Percentiles rank a stretch among this genome's conserved stretches.
These are phyloP conservation scores for Stictocephala bisonia DNA, from an alignment of 2,888 invertebrate species.

Conservation along the genomic window DNA sequence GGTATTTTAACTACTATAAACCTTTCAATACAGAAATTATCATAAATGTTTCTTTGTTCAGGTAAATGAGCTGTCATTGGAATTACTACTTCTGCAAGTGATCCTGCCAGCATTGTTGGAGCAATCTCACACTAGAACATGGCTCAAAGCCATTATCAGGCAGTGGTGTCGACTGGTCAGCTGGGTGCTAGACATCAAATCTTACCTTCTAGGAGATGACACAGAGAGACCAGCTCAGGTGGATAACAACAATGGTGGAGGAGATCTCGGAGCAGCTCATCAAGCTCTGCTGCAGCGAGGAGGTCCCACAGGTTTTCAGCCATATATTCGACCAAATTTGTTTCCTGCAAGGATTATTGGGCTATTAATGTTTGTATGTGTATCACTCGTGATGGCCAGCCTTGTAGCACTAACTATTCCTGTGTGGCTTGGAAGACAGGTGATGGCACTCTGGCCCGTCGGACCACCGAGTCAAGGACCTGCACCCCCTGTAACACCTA, in stretches of 20 bases:
- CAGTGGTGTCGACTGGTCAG: conserved; percentile 89
- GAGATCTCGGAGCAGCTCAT: conserved; percentile 82
- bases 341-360: conserved; percentile 78
- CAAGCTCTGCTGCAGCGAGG: conserved; percentile 87
- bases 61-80: conserved; percentile 94
- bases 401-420: conserved; percentile 89
- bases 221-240: conserved; percentile 46
- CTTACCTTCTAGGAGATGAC: conserved; percentile 85
- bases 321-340: conserved; percentile 86
- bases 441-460: conserved; percentile 88
- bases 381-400: conserved; percentile 87
- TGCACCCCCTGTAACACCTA: conserved; percentile 55
- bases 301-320: conserved; percentile 84
- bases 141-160: conserved; percentile 90
- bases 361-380: conserved; percentile 80
- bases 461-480: conserved; percentile 63
- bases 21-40: too few species aligned
- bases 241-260: conserved; percentile 62
- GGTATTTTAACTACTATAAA: too few species aligned
- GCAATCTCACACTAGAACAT: conserved; percentile 94
- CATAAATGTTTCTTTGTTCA: too few species aligned
- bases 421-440: conserved; percentile 88
- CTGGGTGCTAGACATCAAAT: conserved; percentile 86
- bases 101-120: conserved; percentile 96
- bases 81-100: conserved; percentile 86